phyloP scores from a whole-genome alignment of 2,113 vertebrate species.

The Pelodiscus sinensis region DNA sequence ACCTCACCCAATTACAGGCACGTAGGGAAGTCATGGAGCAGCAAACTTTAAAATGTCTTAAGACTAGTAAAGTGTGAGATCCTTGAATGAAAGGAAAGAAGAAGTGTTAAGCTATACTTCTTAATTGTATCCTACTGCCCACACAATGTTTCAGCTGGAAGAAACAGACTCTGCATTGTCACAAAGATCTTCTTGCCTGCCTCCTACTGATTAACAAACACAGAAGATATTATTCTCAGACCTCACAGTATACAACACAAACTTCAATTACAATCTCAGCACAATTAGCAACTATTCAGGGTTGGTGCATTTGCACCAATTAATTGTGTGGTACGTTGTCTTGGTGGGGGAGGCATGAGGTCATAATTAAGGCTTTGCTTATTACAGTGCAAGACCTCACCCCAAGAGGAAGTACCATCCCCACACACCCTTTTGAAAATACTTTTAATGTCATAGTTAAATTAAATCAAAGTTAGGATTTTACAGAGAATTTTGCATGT shows the following conservation, averaged over 20 bases:
- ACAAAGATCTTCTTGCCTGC: neutral
- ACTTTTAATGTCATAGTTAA: neutral
- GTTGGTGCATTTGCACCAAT: neutral
- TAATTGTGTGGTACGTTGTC: neutral
- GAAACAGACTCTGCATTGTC: neutral
- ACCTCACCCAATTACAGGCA: no score
- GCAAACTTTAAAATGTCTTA: neutral
- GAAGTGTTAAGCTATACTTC: neutral
- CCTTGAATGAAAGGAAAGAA: neutral
- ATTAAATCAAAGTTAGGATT: neutral
- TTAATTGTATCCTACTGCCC: neutral
- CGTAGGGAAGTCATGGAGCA: no score
- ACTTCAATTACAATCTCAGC: neutral
- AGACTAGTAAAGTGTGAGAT: neutral
- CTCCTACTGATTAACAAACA: neutral
- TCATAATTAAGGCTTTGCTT: neutral
- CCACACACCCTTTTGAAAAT: neutral
- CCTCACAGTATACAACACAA: neutral
- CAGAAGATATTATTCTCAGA: neutral
- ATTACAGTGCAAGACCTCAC: neutral
- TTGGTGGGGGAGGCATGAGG: neutral
- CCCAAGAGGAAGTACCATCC: neutral
- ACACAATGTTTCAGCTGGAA: neutral
- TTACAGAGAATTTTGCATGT: no score
- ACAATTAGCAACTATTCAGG: neutral